Percentiles rank a stretch among this genome's conserved stretches.
Evolutionary conservation across 2,113 vertebrate genomes (phyloP).

Genomic region (Ptilonorhynchus violaceus): DNA sequence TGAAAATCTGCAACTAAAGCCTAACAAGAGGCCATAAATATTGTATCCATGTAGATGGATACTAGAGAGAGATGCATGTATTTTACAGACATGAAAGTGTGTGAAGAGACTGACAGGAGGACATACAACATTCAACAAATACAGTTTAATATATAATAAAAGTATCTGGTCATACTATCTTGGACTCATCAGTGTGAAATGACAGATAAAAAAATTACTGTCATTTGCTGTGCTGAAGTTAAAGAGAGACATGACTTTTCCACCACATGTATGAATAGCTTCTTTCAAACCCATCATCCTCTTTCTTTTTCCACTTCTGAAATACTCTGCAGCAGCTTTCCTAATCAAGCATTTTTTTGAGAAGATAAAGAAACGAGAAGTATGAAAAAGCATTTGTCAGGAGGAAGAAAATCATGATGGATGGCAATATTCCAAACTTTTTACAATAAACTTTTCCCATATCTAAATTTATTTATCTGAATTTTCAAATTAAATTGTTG

Average conservation of each 20-base stretch:
- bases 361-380: constrained; percentile 32
- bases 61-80: not conserved
- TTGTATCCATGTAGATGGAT: not conserved
- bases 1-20: not conserved
- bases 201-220: not conserved
- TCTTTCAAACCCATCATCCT: not conserved
- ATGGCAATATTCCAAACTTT: constrained; percentile 22
- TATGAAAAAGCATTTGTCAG: constrained; percentile 37
- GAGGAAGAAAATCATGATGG: constrained; percentile 22
- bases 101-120: not conserved
- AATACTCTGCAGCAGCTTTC: not conserved
- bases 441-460: constrained; percentile 29
- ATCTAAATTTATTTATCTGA: constrained; percentile 8
- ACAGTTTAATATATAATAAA: not conserved
- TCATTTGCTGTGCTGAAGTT: not conserved
- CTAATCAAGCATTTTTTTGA: constrained; percentile 9
- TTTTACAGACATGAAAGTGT: not conserved
- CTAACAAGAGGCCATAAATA: not conserved
- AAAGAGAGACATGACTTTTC: not conserved
- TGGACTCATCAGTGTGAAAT: not conserved
- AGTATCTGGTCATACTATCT: not conserved
- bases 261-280: not conserved
- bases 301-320: not conserved
- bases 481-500: constrained; percentile 23
- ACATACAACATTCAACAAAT: not conserved